These are phyloP conservation scores for Odontophorus gujanensis DNA, from an alignment of 2,113 vertebrate species.

Conservation along the genomic window DNA sequence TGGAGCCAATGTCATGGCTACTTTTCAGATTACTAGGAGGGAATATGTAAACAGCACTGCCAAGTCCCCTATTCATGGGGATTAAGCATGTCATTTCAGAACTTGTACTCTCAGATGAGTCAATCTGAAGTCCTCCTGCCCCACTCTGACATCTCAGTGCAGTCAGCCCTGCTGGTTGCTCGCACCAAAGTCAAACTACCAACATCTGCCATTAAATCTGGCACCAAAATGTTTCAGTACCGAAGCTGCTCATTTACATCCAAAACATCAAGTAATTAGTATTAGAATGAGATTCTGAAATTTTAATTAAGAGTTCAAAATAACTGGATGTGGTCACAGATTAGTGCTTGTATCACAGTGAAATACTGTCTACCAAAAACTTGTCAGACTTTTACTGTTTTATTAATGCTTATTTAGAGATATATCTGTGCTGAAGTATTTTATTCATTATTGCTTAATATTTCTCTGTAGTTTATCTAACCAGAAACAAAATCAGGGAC, in stretches of 20 bases:
- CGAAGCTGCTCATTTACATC: not conserved
- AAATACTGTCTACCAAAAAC: not conserved
- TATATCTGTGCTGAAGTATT: not conserved
- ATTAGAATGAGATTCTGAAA: not conserved
- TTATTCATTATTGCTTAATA: slow-evolving; percentile 48
- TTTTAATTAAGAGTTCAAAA: not conserved
- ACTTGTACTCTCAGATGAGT: not conserved
- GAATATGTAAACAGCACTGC: not conserved
- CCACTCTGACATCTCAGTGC: not conserved
- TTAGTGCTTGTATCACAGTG: not conserved
- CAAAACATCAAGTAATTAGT: not conserved
- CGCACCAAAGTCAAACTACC: not conserved
- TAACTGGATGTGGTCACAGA: not conserved
- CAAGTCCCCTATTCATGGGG: not conserved
- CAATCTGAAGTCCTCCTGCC: not conserved
- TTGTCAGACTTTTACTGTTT: not conserved
- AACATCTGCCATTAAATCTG: not conserved
- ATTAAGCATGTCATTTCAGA: not conserved
- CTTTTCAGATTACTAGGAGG: not conserved
- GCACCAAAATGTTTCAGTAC: not conserved
- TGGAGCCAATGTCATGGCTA: not conserved
- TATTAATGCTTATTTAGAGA: slow-evolving; percentile 20
- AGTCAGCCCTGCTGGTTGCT: not conserved
- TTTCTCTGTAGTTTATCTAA: slow-evolving; percentile 15
- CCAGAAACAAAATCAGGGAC: slow-evolving; percentile 23